Conservation (phyloP, 2,113 vertebrate genomes). For the Epinephelus fuscoguttatus region DNA sequence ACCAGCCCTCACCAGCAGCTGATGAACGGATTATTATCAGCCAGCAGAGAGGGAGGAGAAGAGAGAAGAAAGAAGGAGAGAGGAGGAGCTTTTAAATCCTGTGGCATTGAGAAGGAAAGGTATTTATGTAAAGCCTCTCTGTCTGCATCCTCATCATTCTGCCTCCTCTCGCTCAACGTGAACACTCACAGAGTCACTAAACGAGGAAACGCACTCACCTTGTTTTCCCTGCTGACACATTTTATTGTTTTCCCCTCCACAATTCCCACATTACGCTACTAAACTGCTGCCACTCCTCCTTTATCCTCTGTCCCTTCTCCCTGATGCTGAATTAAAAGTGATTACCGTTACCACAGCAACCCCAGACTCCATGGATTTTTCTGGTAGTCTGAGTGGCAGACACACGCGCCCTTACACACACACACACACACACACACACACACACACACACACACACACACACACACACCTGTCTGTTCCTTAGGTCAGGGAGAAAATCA, state of each 20-base stretch:
- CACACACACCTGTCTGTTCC: slow-evolving; percentile 21
- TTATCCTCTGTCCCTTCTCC: slow-evolving; percentile 45
- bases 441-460: slow-evolving; percentile 3
- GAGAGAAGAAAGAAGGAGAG: slow-evolving; percentile 21
- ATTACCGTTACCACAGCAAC: slow-evolving; percentile 88
- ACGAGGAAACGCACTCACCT: slow-evolving; percentile 37
- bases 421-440: background rate
- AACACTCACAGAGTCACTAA: slow-evolving; percentile 31
- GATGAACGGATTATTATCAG: slow-evolving; percentile 62
- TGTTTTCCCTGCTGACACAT: slow-evolving; percentile 49
- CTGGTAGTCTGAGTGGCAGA: slow-evolving; percentile 54
- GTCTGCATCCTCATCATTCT: slow-evolving; percentile 38
- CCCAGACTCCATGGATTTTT: slow-evolving; percentile 86
- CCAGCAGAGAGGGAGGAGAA: slow-evolving; percentile 29
- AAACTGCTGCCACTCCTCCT: slow-evolving; percentile 55
- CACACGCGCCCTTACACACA: background rate
- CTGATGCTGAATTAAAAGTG: slow-evolving; percentile 80
- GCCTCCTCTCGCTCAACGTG: slow-evolving; percentile 6
- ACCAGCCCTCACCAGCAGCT: slow-evolving; percentile 34
- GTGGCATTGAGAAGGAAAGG: slow-evolving; percentile 56
- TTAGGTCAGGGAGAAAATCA: slow-evolving; percentile 60
- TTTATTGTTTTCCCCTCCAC: slow-evolving; percentile 46
- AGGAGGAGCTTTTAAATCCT: slow-evolving; percentile 53
- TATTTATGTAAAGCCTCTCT: slow-evolving; percentile 61
- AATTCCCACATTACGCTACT: slow-evolving; percentile 45